phyloP scores from a whole-genome alignment of 2,113 vertebrate species.

The Tragelaphus buxtoni region DNA sequence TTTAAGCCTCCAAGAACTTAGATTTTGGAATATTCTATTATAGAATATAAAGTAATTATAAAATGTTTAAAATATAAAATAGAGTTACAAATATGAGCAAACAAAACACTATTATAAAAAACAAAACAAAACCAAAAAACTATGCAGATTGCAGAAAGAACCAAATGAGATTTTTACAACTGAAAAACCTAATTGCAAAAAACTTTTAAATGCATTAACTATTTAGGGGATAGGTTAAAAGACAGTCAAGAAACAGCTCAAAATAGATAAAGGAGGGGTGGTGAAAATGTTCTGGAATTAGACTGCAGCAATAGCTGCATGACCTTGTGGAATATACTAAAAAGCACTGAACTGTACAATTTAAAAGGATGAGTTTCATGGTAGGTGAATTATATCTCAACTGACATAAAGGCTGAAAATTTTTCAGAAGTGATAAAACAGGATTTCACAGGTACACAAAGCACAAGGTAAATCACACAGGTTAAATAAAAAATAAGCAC shows the following conservation, averaged over 20 bases:
- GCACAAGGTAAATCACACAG: not conserved
- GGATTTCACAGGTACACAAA: not conserved
- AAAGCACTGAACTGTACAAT: not conserved
- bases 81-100: not conserved
- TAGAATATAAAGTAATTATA: not conserved
- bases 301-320: not conserved
- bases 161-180: not conserved
- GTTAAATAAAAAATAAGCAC: not conserved
- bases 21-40: not conserved
- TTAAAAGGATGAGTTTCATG: not conserved
- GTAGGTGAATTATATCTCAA: not conserved
- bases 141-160: not conserved
- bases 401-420: not conserved
- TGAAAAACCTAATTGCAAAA: not conserved
- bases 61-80: constrained; percentile 6
- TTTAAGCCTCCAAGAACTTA: not conserved
- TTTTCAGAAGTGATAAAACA: not conserved
- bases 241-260: not conserved
- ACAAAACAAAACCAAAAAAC: not conserved
- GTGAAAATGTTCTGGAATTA: not conserved
- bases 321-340: not conserved
- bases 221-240: not conserved
- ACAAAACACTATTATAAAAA: not conserved
- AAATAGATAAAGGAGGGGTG: not conserved
- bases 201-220: not conserved